phyloP scores from a whole-genome alignment of 2,888 invertebrate species.

The Pseudeuparius sepicola region DNA sequence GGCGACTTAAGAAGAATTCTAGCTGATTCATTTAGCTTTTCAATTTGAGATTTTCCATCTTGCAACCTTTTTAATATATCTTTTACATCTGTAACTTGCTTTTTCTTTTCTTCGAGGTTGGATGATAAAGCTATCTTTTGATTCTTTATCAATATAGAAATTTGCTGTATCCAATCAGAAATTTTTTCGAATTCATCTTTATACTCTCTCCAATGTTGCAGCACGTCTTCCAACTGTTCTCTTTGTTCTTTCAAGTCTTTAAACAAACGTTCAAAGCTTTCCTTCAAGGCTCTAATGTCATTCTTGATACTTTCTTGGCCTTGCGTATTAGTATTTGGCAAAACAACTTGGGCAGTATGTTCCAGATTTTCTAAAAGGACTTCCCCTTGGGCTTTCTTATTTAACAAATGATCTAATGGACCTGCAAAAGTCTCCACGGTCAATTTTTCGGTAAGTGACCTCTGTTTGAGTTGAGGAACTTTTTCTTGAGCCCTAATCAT shows the following conservation, averaged over 20 bases:
- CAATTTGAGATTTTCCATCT: constrained; percentile 73
- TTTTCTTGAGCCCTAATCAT: constrained; percentile 79
- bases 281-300: constrained; percentile 75
- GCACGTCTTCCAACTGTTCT: constrained; percentile 68
- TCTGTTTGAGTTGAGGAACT: constrained; percentile 76
- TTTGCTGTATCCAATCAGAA: constrained; percentile 88
- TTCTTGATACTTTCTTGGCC: constrained; percentile 74
- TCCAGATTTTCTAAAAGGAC: constrained; percentile 76
- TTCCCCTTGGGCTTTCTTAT: constrained; percentile 87
- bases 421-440: constrained; percentile 83
- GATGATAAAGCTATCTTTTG: constrained; percentile 76
- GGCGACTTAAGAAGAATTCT: constrained; percentile 70
- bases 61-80: constrained; percentile 63
- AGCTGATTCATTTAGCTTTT: constrained; percentile 72
- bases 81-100: constrained; percentile 72
- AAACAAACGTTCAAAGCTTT: constrained; percentile 76
- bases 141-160: constrained; percentile 81
- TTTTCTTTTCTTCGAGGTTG: constrained; percentile 71
- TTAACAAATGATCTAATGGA: constrained; percentile 74
- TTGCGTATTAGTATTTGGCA: constrained; percentile 70
- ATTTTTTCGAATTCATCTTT: constrained; percentile 87
- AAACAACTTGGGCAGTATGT: constrained; percentile 77
- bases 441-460: constrained; percentile 74
- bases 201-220: constrained; percentile 79
- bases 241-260: constrained; percentile 80